Base-by-base conservation (phyloP, 2,888 invertebrate genomes). In the Dicyrtoma fusca region DNA sequence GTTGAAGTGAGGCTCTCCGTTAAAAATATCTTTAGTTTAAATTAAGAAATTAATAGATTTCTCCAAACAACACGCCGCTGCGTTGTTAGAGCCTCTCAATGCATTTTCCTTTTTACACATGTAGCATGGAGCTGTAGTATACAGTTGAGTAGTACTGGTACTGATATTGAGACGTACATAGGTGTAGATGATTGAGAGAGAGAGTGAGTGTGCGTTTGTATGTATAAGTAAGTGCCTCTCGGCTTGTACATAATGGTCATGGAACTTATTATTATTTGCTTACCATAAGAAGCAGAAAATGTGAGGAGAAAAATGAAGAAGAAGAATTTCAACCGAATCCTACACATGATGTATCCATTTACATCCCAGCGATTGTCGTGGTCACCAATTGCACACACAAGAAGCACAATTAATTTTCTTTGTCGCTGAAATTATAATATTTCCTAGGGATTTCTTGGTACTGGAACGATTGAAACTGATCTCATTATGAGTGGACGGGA, bases 331-430 rank as follows among this genome's bases (percentile, higher is more conserved):
- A 69, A 47, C 26, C 59, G 62, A 59, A 69, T 61, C 49, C 62
- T 69, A 69, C 51, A 61, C 69, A 69, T 69, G 69, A 23, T 69
- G 55, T 69, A 49, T 69, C 69, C 69, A 69, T 69, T 69, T 69
- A 69, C 69, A 61, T 47, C n/a, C 10, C n/a, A 42, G 26, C 42
- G 26, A 6, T n/a, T 61, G 61, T 19, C 19, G 3, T 10, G 3
- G 19, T 17, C 49, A 61, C 17, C 26, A 61, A 42, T 61, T 21
- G 55, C 23, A 21, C 4, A 17, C 42, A 23, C 23, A 57, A 53
- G 19, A 23, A 57, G 14, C 57, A 57, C 57, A 57, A 34, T 34
- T 34, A 57, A 57, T 11, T 13, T 25, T 49, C 49, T 17, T 17
- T 17, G n/a, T n/a, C n/a, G n/a, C n/a, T n/a, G 11, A 49, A 49